A percentile compares a stretch with the other conserved stretches of the same genome.
These are phyloP conservation scores for Pardalotus punctatus DNA, from an alignment of 2,113 vertebrate species.

Conservation along the genomic window DNA sequence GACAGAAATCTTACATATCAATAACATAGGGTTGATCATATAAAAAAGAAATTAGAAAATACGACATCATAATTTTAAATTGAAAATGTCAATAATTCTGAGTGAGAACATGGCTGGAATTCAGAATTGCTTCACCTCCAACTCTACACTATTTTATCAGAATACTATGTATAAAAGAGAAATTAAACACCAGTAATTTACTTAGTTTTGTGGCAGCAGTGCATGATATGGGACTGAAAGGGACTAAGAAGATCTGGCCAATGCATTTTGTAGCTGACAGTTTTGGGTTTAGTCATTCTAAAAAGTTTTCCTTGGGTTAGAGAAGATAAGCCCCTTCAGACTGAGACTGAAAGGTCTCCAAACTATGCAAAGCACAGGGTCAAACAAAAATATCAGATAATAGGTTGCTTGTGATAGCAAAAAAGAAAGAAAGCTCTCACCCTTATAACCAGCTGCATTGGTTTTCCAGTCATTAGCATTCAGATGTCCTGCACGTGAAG, in stretches of 20 bases:
- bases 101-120: not conserved
- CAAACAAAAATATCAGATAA: constrained; percentile 43
- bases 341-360: not conserved
- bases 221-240: not conserved
- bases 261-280: not conserved
- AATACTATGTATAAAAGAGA: not conserved
- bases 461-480: constrained; percentile 99
- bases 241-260: not conserved
- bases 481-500: constrained; percentile 94
- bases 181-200: not conserved
- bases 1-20: not conserved
- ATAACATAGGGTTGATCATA: not conserved
- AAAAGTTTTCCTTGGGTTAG: not conserved
- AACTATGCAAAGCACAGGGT: not conserved
- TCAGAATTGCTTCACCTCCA: not conserved
- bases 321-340: not conserved
- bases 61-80: not conserved
- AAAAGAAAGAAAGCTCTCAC: constrained; percentile 78
- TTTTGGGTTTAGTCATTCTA: not conserved
- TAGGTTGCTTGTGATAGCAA: constrained; percentile 39
- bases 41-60: not conserved
- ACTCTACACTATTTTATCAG: not conserved
- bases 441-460: constrained; percentile 98
- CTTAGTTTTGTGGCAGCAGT: not conserved
- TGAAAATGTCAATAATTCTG: not conserved